Conservation (phyloP, 2,113 vertebrate genomes). For the Vidua macroura region DNA sequence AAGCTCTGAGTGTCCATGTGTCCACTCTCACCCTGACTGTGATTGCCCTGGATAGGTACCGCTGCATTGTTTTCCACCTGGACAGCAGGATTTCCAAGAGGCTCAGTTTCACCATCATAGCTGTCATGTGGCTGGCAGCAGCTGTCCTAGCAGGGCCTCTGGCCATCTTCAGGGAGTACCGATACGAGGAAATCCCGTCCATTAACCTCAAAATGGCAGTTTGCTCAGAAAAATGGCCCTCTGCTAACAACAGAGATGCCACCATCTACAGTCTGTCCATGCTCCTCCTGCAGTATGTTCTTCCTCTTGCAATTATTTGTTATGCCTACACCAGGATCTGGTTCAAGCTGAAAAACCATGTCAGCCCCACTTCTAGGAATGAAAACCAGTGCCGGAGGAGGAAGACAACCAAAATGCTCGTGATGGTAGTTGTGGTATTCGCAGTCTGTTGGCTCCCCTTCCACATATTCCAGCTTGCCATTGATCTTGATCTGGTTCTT, state of each 20-base stretch:
- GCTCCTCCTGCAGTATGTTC: slow-evolving; percentile 87
- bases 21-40: slow-evolving; percentile 88
- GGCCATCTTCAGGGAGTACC: slow-evolving; percentile 90
- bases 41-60: slow-evolving; percentile 88
- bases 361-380: slow-evolving; percentile 82
- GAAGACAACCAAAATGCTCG: slow-evolving; percentile 92
- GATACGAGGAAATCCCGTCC: slow-evolving; percentile 83
- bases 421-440: slow-evolving; percentile 87
- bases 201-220: slow-evolving; percentile 85
- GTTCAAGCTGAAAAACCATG: slow-evolving; percentile 88
- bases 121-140: slow-evolving; percentile 80
- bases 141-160: slow-evolving; percentile 84
- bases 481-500: slow-evolving; percentile 85
- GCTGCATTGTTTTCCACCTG: slow-evolving; percentile 90
- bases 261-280: slow-evolving; percentile 91
- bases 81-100: slow-evolving; percentile 82
- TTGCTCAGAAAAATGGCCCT: slow-evolving; percentile 91
- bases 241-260: slow-evolving; percentile 81
- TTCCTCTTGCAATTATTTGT: slow-evolving; percentile 86
- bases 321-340: slow-evolving; percentile 91
- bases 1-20: slow-evolving; percentile 89
- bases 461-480: slow-evolving; percentile 87
- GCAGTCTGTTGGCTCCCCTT: slow-evolving; percentile 90
- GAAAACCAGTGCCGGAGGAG: slow-evolving; percentile 81
- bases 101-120: slow-evolving; percentile 84